Base-by-base conservation (phyloP, 2,888 invertebrate genomes). In the Aphrophora alni region DNA sequence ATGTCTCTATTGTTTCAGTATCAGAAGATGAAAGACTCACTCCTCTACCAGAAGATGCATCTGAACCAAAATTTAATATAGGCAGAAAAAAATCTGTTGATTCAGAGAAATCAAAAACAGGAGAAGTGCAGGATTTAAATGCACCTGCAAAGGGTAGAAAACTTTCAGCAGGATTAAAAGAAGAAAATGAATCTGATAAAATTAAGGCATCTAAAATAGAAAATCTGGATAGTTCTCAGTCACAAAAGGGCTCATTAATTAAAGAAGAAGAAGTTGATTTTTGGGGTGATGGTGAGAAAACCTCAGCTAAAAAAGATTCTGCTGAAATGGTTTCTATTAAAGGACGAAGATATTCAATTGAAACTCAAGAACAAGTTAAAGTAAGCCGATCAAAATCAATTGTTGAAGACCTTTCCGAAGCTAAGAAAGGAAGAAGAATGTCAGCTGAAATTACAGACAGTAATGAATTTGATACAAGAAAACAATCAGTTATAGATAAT, bases 1-100 rank as follows among this genome's bases (percentile, higher is more conserved):
- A 91, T 3, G 87, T 93, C n/a, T 93, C 93, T 0, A 93, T 93
- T n/a, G 90, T 91, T 82, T 92, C 93, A 0, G 88, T 92, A 38
- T 92, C 93, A 0, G 93, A 93, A 87, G 93, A 93, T 84, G 93
- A 93, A 21, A 72, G 72, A 51, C 72, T 51, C 1, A 78, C 78
- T 28, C 78, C 78, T 17, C 26, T 78, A 17, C 78, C 78, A n/a
- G 12, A 27, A 24, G 78, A 78, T 28, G 51, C 78, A 10, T 44
- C 78, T 21, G 78, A 78, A 24, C 71, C 28, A 72, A 59, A 59
- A 21, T 59, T 59, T 59, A 59, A 59, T 8, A 10, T 59, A 59
- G 59, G 21, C 5, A 59, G 21, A 59, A 59, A 59, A 59, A 59
- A 21, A 59, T 59, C 59, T 21, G 1, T n/a, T 21, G 59, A 59